A percentile compares a stretch with the other conserved stretches of the same genome.
Conservation (phyloP, 2,888 invertebrate genomes). For the Dryadula phaetusa region DNA sequence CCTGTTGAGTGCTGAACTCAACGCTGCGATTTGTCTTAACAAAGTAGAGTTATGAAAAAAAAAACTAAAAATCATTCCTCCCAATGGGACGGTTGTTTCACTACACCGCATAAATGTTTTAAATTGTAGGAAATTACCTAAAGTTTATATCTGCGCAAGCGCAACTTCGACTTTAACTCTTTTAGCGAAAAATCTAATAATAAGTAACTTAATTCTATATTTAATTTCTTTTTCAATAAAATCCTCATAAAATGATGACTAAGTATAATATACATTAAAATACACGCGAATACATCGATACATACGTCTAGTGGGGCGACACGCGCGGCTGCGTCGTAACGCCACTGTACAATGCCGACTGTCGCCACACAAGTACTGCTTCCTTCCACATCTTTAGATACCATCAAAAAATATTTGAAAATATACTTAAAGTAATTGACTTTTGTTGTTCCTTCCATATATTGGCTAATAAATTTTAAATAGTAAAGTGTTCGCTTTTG, state of each 20-base stretch:
- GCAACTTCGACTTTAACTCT: too few relatives aligned
- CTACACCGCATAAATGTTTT: too few relatives aligned
- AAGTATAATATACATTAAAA: neutral
- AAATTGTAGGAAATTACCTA: too few relatives aligned
- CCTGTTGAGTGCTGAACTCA: too few relatives aligned
- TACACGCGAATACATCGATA: constrained; percentile 40
- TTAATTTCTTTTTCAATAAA: constrained; percentile 11
- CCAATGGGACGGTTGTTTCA: too few relatives aligned
- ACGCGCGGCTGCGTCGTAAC: constrained; percentile 50
- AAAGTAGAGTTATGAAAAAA: too few relatives aligned
- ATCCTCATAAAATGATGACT: constrained; percentile 13
- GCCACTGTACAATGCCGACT: constrained; percentile 65
- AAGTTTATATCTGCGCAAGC: too few relatives aligned
- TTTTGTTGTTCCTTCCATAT: constrained; percentile 47
- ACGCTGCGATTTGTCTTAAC: too few relatives aligned
- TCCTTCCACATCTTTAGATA: constrained; percentile 65
- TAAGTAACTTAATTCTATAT: too few relatives aligned
- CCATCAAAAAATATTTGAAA: constrained; percentile 48
- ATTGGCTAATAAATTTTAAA: neutral
- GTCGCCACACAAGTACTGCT: constrained; percentile 65
- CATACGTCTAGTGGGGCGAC: constrained; percentile 46
- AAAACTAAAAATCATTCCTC: too few relatives aligned
- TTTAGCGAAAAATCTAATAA: too few relatives aligned
- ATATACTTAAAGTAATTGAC: constrained; percentile 49
- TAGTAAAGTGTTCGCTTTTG: constrained; percentile 20